Conservation (phyloP, 2,888 invertebrate species). For the Eupithecia insigniata region DNA sequence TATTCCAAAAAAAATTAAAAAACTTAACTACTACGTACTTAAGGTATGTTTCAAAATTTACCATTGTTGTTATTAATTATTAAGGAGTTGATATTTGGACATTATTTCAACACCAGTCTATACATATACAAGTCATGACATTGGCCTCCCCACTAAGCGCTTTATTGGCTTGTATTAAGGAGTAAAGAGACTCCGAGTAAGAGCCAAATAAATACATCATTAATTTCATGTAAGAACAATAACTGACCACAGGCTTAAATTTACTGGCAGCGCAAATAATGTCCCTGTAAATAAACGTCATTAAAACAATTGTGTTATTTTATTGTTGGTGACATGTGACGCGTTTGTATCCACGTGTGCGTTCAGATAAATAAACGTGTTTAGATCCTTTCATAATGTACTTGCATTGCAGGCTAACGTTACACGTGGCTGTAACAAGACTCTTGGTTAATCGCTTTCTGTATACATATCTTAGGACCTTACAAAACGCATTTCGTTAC, state of each 20-base stretch:
- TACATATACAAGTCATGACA: too few species aligned
- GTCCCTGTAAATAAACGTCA: neutral
- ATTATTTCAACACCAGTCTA: neutral
- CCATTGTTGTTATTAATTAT: neutral
- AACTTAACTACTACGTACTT: too few species aligned
- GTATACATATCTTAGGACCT: neutral
- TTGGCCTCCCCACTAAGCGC: neutral
- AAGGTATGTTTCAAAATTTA: neutral
- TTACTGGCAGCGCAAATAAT: neutral
- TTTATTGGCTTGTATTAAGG: neutral
- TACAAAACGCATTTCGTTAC: neutral
- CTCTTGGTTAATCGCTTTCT: neutral
- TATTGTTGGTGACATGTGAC: slow-evolving; percentile 17
- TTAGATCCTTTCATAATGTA: slow-evolving; percentile 21
- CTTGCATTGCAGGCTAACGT: neutral
- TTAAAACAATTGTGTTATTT: slow-evolving; percentile 1
- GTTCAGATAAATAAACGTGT: slow-evolving; percentile 25
- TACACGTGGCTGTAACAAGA: slow-evolving; percentile 5
- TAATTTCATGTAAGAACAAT: neutral
- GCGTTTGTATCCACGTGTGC: slow-evolving; percentile 29
- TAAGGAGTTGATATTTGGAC: neutral
- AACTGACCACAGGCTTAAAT: neutral
- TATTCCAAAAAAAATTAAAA: too few species aligned
- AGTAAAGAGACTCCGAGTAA: neutral
- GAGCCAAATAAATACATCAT: neutral